Evolutionary conservation across 2,888 invertebrate genomes (phyloP).

Genomic region (Lamellibrachia satsuma): DNA sequence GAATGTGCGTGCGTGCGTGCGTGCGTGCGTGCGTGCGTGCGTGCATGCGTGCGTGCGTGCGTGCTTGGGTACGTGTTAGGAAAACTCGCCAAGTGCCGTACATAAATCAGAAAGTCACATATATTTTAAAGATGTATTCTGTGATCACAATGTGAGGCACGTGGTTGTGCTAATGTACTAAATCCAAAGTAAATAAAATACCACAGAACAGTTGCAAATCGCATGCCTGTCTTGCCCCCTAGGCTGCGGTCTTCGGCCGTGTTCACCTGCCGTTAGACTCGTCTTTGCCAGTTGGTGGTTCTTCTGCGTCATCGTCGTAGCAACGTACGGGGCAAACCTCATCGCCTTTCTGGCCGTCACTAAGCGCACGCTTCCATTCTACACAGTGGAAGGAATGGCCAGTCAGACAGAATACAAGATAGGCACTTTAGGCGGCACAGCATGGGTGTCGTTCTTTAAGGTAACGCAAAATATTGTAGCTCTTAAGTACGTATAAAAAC

Average conservation of each 20-base stretch:
- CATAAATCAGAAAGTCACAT: no score
- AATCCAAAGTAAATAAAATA: neutral
- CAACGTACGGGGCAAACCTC: conserved; percentile 54
- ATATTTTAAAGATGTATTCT: neutral
- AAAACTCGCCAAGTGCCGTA: no score
- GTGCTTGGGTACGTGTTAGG: no score
- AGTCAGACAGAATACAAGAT: conserved; percentile 46
- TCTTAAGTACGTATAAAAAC: neutral
- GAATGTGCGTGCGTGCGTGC: no score
- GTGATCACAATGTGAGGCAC: neutral
- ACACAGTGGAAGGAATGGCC: conserved; percentile 46
- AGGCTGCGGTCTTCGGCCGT: neutral
- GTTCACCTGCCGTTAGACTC: conserved; percentile 19
- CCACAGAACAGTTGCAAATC: neutral
- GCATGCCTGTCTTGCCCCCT: neutral
- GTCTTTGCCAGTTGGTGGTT: neutral
- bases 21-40: no score
- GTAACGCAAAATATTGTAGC: conserved; percentile 35
- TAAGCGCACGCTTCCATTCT: conserved; percentile 48
- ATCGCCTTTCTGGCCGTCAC: conserved; percentile 54
- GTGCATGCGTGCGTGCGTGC: no score
- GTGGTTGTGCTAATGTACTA: neutral
- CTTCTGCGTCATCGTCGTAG: conserved; percentile 51
- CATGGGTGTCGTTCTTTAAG: conserved; percentile 43
- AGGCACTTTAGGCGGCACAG: conserved; percentile 47